Base-by-base conservation (phyloP, 2,797 vertebrate genomes). In the Mus caroli region DNA sequence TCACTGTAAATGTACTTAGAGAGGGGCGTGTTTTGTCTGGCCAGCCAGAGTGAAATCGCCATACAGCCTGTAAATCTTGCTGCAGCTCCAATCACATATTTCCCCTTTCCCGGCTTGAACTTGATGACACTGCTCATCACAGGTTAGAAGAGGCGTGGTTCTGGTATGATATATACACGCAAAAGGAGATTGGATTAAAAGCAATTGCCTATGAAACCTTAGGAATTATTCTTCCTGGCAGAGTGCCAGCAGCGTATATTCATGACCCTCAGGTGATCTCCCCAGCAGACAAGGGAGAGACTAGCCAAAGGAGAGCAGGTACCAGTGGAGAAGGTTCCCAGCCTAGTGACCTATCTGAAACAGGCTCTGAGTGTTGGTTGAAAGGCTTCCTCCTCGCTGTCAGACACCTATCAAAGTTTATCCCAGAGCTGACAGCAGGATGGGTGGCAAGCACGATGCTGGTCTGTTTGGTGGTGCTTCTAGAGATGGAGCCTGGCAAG, bases 141-240 rank as follows among this genome's bases (percentile, higher is more conserved):
- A 87, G 52, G 17, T 94, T 87, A 91, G 90, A 85, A 94, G 64
- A 93, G 95, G 96, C 52, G 69, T 93, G 76, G 69, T 86, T 95
- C 83, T 88, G 69, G 43, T 54, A 78, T 92, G 92, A 91, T 52
- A 90, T 28, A 62, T n/a, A 82, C 31, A 86, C 79, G 56, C n/a
- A 96, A 69, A 96, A 86, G 87, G 67, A 87, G 75, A 94, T 15
- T 22, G 26, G 78, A 40, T 90, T 82, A 87, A 84, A 96, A 96
- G 80, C 58, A 95, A 84, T 91, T 40, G 89, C 31, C 69, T 86
- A 60, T 77, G 54, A 95, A 82, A 52, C 87, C 79, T 37, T 94
- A 94, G 60, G 95, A 91, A 77, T 91, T 60, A 89, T 92, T 94
- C 71, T 52, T n/a, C n/a, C n/a, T 69, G 52, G 94, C 79, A 95